Base-by-base conservation (phyloP, 1,140 invertebrate genomes). In the Galleria mellonella region DNA sequence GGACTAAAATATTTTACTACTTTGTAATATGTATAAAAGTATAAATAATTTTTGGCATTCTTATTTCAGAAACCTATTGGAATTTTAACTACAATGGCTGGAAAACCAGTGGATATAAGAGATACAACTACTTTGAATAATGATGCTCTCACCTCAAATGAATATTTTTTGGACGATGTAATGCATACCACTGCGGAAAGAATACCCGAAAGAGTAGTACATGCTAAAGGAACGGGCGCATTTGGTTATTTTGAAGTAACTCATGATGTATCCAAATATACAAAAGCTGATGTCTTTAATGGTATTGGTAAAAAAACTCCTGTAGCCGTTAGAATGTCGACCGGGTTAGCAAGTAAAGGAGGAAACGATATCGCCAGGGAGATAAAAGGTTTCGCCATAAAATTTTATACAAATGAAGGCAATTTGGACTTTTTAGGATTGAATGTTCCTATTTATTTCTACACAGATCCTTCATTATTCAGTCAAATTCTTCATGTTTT, bases 181-280 rank as follows among this genome's bases (percentile, higher is more conserved):
- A 3, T 23, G 17, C 17, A 23, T 23, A 3, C 6, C 6, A 6
- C 2, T 6, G 17, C 17, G 2, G 15, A 46, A 12, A 51, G 44
- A 32, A 11, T 28, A 32, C 40, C 29, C 13, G 30, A 45, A 42
- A 28, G 39, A 42, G 10, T 15, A 15, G 35, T 37, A 0, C 96
- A 98, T 74, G 96, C 96, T 0, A 97, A 97, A 86, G 96, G 96
- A 62, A 93, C 94, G 29, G 96, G 95, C 43, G 97, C 96, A 4
- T 97, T 96, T 87, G 97, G 97, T 0, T 96, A 96, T 62, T 96
- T 98, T 69, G 94, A 97, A 83, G 92, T 96, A 1, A 98, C 96
- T 0, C 92, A 97, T 62, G 94, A 97, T 62, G 95, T 98, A 28
- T 90, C 89, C 0, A 91, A 93, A 46, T 97, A 96, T 64, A 90